These are phyloP conservation scores for Pheucticus melanocephalus DNA, from an alignment of 2,113 vertebrate genomes.

Conservation along the genomic window DNA sequence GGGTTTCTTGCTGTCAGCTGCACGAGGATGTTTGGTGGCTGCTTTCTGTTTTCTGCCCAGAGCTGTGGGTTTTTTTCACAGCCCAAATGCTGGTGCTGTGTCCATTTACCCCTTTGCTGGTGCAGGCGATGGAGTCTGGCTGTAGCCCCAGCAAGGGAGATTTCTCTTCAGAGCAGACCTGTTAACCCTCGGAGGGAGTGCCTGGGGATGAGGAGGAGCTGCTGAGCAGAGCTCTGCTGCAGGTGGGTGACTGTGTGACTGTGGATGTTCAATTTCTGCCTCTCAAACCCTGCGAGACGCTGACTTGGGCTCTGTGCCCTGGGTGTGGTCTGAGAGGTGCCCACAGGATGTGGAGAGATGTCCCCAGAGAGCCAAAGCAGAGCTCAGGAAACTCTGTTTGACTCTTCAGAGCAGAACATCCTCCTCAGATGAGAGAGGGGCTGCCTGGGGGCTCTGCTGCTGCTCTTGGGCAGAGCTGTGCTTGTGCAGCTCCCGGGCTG, in stretches of 20 bases:
- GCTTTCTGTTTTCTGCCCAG: neutral
- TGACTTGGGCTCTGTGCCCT: neutral
- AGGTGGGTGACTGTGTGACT: neutral
- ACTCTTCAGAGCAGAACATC: too few relatives aligned
- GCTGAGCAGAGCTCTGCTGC: neutral
- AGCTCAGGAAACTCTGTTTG: neutral
- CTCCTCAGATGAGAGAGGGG: neutral
- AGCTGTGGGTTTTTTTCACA: neutral
- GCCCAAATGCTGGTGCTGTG: neutral
- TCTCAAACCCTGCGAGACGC: neutral
- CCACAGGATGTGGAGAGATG: rapidly evolving
- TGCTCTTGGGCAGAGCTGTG: neutral
- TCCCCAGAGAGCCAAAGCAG: neutral
- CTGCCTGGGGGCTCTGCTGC: neutral
- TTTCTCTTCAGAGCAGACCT: neutral
- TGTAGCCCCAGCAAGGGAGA: neutral
- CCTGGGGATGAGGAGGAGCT: neutral
- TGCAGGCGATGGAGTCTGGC: slow-evolving; percentile 26
- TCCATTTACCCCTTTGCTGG: neutral
- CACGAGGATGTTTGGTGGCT: neutral
- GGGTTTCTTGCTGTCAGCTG: neutral
- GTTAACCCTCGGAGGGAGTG: slow-evolving; percentile 21
- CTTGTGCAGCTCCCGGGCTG: neutral
- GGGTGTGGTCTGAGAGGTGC: neutral
- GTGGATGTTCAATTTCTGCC: neutral